These are phyloP conservation scores for Antigone vipio DNA, from an alignment of 2,113 vertebrate species.

Conservation along the genomic window DNA sequence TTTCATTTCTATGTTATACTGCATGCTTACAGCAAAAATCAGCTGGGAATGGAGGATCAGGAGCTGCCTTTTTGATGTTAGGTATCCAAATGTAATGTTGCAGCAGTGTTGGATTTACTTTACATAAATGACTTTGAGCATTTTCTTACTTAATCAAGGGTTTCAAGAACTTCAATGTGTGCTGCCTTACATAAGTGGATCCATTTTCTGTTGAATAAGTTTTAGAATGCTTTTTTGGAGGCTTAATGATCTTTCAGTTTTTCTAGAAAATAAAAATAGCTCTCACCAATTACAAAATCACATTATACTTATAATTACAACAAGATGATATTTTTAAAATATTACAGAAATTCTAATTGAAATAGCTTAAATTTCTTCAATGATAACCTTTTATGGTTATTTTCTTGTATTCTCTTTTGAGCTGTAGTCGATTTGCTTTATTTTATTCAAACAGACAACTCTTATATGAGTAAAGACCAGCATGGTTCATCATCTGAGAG, in stretches of 20 bases:
- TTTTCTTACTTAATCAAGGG: background rate
- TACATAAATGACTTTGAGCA: background rate
- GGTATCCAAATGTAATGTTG: background rate
- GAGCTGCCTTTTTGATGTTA: background rate
- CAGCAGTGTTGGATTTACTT: background rate
- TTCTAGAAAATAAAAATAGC: background rate
- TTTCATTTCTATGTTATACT: background rate
- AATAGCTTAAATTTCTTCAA: constrained; percentile 27
- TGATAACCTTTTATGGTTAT: constrained; percentile 40
- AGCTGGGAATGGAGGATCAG: background rate
- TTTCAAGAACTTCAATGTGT: background rate
- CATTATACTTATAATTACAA: background rate
- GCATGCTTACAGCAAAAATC: background rate
- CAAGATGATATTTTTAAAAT: background rate
- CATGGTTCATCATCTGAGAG: constrained; percentile 94
- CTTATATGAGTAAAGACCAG: constrained; percentile 81
- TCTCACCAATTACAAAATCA: background rate
- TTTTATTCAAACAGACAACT: constrained; percentile 82
- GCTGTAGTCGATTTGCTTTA: constrained; percentile 63
- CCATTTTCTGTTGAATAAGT: background rate
- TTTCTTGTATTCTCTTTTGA: constrained; percentile 23
- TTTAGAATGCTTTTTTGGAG: background rate
- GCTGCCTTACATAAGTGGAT: background rate
- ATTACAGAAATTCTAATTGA: background rate
- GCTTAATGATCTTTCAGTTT: background rate